Conservation (phyloP, 37 sponge, comb jelly and placozoan genomes). For the Halisarca cf. caerulea region DNA sequence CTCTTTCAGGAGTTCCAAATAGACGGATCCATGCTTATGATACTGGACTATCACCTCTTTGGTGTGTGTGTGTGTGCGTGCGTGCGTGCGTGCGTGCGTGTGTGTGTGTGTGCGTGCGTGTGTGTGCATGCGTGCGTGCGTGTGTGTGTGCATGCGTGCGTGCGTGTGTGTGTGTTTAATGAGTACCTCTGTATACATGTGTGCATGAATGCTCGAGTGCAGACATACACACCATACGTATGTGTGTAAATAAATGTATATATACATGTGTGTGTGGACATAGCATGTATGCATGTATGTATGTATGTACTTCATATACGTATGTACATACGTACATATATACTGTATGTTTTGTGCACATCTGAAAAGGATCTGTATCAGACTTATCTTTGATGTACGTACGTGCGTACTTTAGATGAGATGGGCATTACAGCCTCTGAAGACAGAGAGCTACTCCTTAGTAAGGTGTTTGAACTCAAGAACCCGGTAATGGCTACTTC, state of each 20-base stretch:
- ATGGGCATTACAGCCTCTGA: conserved; percentile 51
- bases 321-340: too few species aligned
- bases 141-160: not conserved
- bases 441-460: conserved; percentile 52
- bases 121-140: conserved; percentile 22
- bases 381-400: too few species aligned
- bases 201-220: not conserved
- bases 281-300: too few species aligned
- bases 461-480: conserved; percentile 64
- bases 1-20: conserved; percentile 37
- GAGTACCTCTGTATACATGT: not conserved
- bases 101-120: conserved; percentile 35
- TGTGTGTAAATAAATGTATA: too few species aligned
- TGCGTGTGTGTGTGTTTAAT: not conserved
- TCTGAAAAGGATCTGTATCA: too few species aligned
- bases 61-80: conserved; percentile 27
- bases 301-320: too few species aligned
- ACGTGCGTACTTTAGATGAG: conserved; percentile 42
- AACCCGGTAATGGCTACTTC: conserved; percentile 35
- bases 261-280: too few species aligned
- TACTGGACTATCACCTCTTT: conserved; percentile 25
- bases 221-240: too few species aligned
- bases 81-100: not conserved
- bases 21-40: conserved; percentile 22
- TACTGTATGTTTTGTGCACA: too few species aligned